A percentile compares a stretch with the other conserved stretches of the same genome.
These are phyloP conservation scores for Thunnus albacares DNA, from an alignment of 2,797 vertebrate genomes.

Conservation along the genomic window DNA sequence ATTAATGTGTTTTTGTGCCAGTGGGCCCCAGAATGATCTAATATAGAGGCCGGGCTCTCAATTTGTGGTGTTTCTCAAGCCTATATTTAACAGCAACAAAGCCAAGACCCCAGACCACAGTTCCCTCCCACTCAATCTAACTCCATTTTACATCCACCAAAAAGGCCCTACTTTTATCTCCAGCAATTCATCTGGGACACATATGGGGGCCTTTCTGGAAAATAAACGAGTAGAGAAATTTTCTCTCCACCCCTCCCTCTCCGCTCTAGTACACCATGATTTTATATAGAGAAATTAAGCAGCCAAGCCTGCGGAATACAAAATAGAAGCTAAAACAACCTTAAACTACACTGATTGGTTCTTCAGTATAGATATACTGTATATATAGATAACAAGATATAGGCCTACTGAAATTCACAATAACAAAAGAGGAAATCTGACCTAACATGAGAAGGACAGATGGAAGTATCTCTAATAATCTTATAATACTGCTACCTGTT, in stretches of 20 bases:
- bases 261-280: conserved; percentile 28
- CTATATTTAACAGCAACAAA: conserved; percentile 84
- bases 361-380: conserved; percentile 9
- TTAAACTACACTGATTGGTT: conserved; percentile 15
- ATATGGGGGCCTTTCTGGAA: conserved; percentile 73
- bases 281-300: conserved; percentile 45
- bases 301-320: conserved; percentile 31
- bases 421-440: not conserved
- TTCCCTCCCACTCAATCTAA: conserved; percentile 76
- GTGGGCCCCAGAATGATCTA: conserved; percentile 69
- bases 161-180: conserved; percentile 73
- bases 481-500: not conserved
- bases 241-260: conserved; percentile 20
- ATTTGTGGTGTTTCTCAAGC: conserved; percentile 80
- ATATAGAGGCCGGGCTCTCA: conserved; percentile 70
- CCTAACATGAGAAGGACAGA: not conserved
- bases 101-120: conserved; percentile 78
- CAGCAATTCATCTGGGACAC: conserved; percentile 76
- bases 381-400: not conserved
- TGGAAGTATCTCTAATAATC: not conserved
- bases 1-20: conserved; percentile 64
- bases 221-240: conserved; percentile 66
- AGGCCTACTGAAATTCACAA: not conserved
- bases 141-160: conserved; percentile 71
- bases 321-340: conserved; percentile 34